Evolutionary conservation across 2,113 vertebrate species (phyloP), one percentile per base, ranked within the genome.

Genomic region (Epinephelus lanceolatus): DNA sequence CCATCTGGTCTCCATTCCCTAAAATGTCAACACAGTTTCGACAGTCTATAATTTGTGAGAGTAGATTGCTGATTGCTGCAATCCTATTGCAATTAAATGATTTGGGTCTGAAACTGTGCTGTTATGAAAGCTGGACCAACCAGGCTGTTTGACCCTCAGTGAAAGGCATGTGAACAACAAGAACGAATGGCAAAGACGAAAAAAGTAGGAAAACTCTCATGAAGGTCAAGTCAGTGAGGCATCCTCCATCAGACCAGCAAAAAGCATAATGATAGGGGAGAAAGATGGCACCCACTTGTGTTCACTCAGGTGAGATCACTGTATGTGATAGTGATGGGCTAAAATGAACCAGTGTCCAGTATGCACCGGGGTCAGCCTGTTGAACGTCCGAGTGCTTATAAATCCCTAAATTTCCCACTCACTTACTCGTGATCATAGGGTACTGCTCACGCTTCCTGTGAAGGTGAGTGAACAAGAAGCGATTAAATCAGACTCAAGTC

Each of bases 241-340:
- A 7, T 30, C 21, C 1, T 0, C 27, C 18, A 18, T 37, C 71
- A 62, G 55, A 25, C 17, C n/a, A 40, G 30, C n/a, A 11, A 18
- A 57, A 61, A 71, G 27, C 51, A 52, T 14, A 47, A 51, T n/a
- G 47, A 71, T 40, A 37, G 33, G 33, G 33, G 33, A 37, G 33
- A 37, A 37, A 37, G 33, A 37, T 37, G 33, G 33, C 33, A 37
- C 33, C 33, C 33, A 37, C 33, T 37, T 37, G 33, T 37, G 33
- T 37, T 37, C 33, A 37, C 5, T 37, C 33, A 72, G 52, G 73
- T 66, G 45, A 84, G 71, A 80, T 84, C 47, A 60, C 30, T 51
- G 72, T 51, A 19, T 53, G 62, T 59, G 78, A 45, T 45, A 37
- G 42, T 45, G 42, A 45, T 45, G 42, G 9, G 42, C 33, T 1